phyloP scores from a whole-genome alignment of 1,140 invertebrate species.

The Mya arenaria region DNA sequence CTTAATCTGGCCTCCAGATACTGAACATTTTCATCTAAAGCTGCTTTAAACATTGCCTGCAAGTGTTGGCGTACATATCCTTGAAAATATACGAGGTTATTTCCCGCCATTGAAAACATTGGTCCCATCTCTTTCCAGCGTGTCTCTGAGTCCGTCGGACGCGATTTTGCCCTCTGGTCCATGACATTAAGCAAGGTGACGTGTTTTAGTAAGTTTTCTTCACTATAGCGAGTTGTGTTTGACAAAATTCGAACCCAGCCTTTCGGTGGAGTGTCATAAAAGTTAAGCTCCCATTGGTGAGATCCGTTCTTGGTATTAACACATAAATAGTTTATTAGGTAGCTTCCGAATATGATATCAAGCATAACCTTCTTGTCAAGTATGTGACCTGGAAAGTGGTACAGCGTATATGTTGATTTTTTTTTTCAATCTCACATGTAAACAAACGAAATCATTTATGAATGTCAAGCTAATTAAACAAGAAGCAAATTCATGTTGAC shows the following conservation, averaged over 20 bases:
- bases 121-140: slow-evolving; percentile 54
- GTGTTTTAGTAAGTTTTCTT: slow-evolving; percentile 34
- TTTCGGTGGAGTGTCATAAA: slow-evolving; percentile 50
- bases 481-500: no score
- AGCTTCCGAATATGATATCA: slow-evolving; percentile 24
- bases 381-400: slow-evolving; percentile 59
- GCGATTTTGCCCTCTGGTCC: slow-evolving; percentile 17
- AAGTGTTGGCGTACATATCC: slow-evolving; percentile 56
- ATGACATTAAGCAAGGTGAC: slow-evolving; percentile 25
- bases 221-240: slow-evolving; percentile 47
- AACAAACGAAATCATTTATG: no score
- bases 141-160: slow-evolving; percentile 43
- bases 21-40: slow-evolving; percentile 63
- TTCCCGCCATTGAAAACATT: slow-evolving; percentile 39
- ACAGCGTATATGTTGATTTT: no score
- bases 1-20: slow-evolving; percentile 62
- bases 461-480: no score
- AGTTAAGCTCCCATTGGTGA: slow-evolving; percentile 45
- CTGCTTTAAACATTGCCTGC: slow-evolving; percentile 57
- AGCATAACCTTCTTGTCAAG: slow-evolving; percentile 48
- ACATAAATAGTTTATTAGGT: slow-evolving; percentile 42
- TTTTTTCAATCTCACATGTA: no score
- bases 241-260: slow-evolving; percentile 50
- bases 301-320: no score
- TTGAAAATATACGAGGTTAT: slow-evolving; percentile 29